phyloP scores from a whole-genome alignment of 30 jellyfish, hydroid and myxozoan species.

The Pseudorhiza aurosa region DNA sequence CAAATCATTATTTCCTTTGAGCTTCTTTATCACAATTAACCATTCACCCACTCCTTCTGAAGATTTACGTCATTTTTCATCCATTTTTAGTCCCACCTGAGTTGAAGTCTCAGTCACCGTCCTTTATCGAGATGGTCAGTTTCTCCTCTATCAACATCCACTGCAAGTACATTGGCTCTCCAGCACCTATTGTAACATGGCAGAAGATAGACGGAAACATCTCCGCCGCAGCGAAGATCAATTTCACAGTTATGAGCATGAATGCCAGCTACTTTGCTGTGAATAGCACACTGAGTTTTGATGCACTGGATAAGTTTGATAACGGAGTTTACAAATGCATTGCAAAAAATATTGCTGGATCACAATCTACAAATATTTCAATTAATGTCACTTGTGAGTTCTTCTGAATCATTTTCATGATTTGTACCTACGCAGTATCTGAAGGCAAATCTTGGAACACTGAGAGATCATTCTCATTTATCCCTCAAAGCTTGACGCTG shows the following conservation, averaged over 20 bases:
- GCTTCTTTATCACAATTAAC: too few relatives aligned
- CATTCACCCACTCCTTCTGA: too few relatives aligned
- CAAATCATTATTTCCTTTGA: too few relatives aligned
- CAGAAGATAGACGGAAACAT: conserved; percentile 16
- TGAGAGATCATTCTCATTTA: too few relatives aligned
- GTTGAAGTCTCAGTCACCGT: conserved; percentile 12
- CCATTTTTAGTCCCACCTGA: conserved; percentile 39
- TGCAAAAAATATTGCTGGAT: conserved; percentile 64
- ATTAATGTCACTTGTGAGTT: conserved; percentile 78
- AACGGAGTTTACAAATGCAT: conserved; percentile 65
- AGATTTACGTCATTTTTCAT: neutral
- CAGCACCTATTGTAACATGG: conserved; percentile 75
- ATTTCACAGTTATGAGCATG: neutral
- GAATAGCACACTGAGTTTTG: conserved; percentile 44
- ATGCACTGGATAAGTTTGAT: conserved; percentile 11
- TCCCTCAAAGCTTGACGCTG: too few relatives aligned
- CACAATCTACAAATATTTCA: conserved; percentile 8
- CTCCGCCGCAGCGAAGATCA: conserved; percentile 11
- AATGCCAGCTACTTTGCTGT: conserved; percentile 52
- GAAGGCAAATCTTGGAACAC: too few relatives aligned
- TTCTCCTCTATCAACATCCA: conserved; percentile 10
- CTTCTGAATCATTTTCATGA: too few relatives aligned
- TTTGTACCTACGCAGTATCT: too few relatives aligned
- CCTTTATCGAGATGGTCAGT: neutral
- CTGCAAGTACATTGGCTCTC: conserved; percentile 68